Base-by-base conservation (phyloP, 2,113 vertebrate species). In the Corvus cornix region DNA sequence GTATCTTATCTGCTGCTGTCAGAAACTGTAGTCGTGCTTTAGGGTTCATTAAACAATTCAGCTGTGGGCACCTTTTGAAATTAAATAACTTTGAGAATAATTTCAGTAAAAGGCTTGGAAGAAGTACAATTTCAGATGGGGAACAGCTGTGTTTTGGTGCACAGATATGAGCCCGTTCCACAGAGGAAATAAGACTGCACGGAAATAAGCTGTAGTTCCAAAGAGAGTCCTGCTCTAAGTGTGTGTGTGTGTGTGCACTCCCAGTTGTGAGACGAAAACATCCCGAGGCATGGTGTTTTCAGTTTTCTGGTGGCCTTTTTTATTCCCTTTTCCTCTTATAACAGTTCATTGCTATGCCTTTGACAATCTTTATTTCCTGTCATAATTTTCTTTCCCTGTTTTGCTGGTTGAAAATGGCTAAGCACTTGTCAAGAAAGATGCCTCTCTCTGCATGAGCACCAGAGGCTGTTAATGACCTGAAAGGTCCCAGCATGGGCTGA, bases 51-150 rank as follows among this genome's bases (percentile, higher is more conserved):
- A 67, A 94, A 52, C 62, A 68, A 46, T 92, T 92, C 91, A 80
- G 59, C 86, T 63, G 35, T 93, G 73, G 89, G 80, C 77, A 78
- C 24, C 83, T 90, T 95, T 67, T 68, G 60, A 88, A 97, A 90
- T 77, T 46, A 81, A 95, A 59, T 69, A 93, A 92, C 75, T 96
- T 74, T 14, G 60, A 81, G 73, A 84, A 56, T 64, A 68, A 60
- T 87, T 92, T 91, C 60, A 85, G 51, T 83, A 48, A 82, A 87
- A 93, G 27, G 11, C 72, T 96, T 74, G 78, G 68, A 87, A 82
- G 0, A 16, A 91, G 41, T 58, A 87, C 80, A 74, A 13, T 73
- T 80, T 90, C 55, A 64, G 56, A 64, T 84, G 43, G 78, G 77
- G 60, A 84, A 21, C 85, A 86, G 92, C 92, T 91, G 87, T 94